phyloP scores from a whole-genome alignment of 2,113 vertebrate genomes.

The Indri indri region DNA sequence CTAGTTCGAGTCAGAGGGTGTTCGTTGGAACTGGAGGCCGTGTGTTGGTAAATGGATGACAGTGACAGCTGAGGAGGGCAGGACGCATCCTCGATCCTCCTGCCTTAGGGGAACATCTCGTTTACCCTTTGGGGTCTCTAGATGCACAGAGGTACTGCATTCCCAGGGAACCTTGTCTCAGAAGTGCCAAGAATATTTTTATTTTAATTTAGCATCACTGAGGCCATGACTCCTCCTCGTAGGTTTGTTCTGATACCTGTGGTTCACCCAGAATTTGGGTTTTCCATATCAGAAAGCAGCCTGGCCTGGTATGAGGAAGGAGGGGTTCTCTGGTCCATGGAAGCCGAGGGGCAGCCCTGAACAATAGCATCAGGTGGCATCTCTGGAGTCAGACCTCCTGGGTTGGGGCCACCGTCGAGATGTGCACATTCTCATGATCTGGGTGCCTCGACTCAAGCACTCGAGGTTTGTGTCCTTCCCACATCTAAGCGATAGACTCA shows the following conservation, averaged over 20 bases:
- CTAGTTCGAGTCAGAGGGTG: fast-evolving
- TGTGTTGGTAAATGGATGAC: fast-evolving
- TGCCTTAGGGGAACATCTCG: too few species aligned
- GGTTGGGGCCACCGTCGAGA: fast-evolving
- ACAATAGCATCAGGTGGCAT: fast-evolving
- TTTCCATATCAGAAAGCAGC: fast-evolving
- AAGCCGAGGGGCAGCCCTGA: fast-evolving
- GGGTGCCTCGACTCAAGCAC: fast-evolving
- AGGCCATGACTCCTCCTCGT: neutral
- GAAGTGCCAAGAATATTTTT: too few species aligned
- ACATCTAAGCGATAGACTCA: neutral
- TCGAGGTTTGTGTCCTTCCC: fast-evolving
- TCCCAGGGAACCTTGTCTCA: neutral
- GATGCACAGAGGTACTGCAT: fast-evolving
- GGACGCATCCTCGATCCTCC: fast-evolving
- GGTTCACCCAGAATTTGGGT: neutral
- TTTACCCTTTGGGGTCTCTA: too few species aligned
- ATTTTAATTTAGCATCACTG: too few species aligned
- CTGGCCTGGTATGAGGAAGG: fast-evolving
- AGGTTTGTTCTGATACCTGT: neutral
- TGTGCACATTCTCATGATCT: fast-evolving
- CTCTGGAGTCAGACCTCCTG: neutral
- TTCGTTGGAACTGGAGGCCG: fast-evolving
- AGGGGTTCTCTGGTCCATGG: fast-evolving
- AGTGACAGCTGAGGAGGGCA: fast-evolving